These are phyloP conservation scores for Schizopygopsis malacanthus DNA, from an alignment of 2,797 vertebrate species.

Conservation along the genomic window DNA sequence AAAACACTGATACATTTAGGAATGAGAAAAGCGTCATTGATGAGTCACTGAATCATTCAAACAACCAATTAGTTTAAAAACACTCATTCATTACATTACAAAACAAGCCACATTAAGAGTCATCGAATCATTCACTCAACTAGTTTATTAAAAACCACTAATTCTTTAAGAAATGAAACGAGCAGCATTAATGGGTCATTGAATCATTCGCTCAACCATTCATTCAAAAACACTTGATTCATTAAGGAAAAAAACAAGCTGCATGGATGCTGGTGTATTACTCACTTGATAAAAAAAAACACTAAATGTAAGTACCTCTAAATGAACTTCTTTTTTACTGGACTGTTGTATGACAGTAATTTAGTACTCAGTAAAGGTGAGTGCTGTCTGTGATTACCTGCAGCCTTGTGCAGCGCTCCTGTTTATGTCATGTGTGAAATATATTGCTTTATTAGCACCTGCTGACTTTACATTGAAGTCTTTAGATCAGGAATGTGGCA, in stretches of 20 bases:
- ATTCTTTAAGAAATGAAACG: background rate
- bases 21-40: background rate
- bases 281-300: background rate
- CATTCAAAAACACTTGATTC: background rate
- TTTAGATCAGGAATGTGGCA: background rate
- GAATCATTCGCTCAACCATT: background rate
- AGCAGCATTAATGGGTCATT: background rate
- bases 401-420: background rate
- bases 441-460: background rate
- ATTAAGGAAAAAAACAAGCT: background rate
- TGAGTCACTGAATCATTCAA: background rate
- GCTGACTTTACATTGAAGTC: background rate
- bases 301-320: background rate
- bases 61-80: background rate
- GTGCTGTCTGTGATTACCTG: background rate
- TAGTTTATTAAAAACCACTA: background rate
- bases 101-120: background rate
- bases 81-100: background rate
- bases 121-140: background rate
- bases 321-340: background rate
- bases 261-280: background rate
- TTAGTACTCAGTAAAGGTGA: background rate
- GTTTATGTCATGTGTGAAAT: background rate
- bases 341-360: background rate
- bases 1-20: background rate